A percentile compares a stretch with the other conserved stretches of the same genome.
These are phyloP conservation scores for Lycopodina hypogea DNA, from an alignment of 37 sponge, comb jelly and placozoan species.

Conservation along the genomic window DNA sequence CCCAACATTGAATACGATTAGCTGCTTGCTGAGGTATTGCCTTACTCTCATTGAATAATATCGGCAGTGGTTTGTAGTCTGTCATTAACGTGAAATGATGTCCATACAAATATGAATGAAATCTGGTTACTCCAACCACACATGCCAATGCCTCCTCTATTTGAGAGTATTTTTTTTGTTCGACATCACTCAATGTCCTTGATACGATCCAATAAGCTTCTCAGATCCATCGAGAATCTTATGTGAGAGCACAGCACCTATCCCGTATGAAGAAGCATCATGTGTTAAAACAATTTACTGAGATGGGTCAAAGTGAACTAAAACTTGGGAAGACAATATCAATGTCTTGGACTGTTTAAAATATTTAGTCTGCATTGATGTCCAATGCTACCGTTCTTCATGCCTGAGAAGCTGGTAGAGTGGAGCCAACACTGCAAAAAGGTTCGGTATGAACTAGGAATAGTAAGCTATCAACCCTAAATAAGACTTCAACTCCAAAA, in stretches of 20 bases:
- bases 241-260: conserved; percentile 24
- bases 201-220: conserved; percentile 39
- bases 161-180: conserved; percentile 34
- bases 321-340: conserved; percentile 36
- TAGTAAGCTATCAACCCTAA: conserved; percentile 11
- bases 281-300: conserved; percentile 4
- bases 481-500: conserved; percentile 24
- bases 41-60: no score
- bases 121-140: no score
- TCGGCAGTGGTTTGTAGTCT: no score
- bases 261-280: conserved; percentile 28
- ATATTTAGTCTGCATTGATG: not conserved
- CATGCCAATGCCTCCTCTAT: conserved; percentile 33
- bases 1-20: no score
- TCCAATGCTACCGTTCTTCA: conserved; percentile 37
- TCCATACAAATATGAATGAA: no score
- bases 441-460: conserved; percentile 36
- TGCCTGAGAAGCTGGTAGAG: conserved; percentile 11
- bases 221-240: conserved; percentile 34
- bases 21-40: no score
- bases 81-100: no score
- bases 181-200: conserved; percentile 16
- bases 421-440: conserved; percentile 24
- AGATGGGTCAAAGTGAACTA: conserved; percentile 40
- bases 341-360: conserved; percentile 39